Evolutionary conservation across 2,888 invertebrate species (phyloP), one percentile per base, ranked within the genome.

Genomic region (Drosophila diplacantha): DNA sequence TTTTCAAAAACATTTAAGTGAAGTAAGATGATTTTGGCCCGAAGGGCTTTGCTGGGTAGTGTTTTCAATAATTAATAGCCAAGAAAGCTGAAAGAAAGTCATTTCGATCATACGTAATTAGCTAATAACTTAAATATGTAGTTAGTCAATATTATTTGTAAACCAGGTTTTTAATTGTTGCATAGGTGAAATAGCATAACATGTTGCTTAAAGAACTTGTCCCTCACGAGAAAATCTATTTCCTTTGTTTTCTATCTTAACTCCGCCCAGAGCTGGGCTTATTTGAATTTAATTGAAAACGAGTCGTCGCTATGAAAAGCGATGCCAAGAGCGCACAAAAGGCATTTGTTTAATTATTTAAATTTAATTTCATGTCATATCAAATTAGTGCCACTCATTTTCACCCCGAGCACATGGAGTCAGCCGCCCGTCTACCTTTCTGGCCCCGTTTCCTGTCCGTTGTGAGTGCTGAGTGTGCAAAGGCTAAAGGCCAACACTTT

Each of bases 321-420:
- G n/a, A 41, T 8, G 47, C 39, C 32, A 24, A 8, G 20, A 22
- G 64, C 12, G 47, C 34, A 49, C 63, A 69, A 72, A 73, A 64
- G 67, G 65, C 68, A 75, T 64, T 61, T 59, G 64, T 74, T 78
- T 79, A 81, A 81, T 78, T 79, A 78, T 78, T 78, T 75, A 78
- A 81, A 76, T 80, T 80, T 75, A 80, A 80, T 82, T 82, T 74
- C 71, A 62, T 74, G 81, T 65, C 83, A 73, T 78, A 64, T 77
- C 73, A 81, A 81, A 80, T 80, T 77, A 80, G 83, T 74, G 74
- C 75, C 81, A 73, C 70, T 75, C 78, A 74, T 77, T 82, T 82
- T 69, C 71, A 75, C 73, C 52, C 59, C 50, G 47, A 67, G 56
- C 72, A 68, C 71, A 61, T 71, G 73, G 60, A 72, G 51, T n/a